These are phyloP conservation scores for Dendroctonus valens DNA, from an alignment of 1,140 invertebrate species.

Conservation along the genomic window DNA sequence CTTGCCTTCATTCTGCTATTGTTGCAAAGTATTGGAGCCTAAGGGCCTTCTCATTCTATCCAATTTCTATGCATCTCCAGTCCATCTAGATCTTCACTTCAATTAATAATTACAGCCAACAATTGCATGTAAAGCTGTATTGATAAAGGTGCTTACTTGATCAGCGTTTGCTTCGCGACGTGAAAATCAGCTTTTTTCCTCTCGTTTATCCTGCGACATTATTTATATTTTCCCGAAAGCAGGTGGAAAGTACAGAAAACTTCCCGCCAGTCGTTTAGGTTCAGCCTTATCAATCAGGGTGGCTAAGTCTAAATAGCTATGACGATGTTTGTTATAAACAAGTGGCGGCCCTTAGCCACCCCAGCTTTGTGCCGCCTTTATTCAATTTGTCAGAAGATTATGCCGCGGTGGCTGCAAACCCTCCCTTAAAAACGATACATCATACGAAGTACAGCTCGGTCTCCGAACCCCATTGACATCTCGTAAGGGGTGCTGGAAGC, in stretches of 20 bases:
- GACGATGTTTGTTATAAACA: slow-evolving; percentile 51
- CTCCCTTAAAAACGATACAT: slow-evolving; percentile 49
- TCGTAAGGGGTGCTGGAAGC: slow-evolving; percentile 17
- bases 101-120: too few species aligned
- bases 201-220: neutral
- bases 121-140: neutral
- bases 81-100: too few species aligned
- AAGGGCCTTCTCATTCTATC: too few species aligned
- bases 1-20: too few species aligned
- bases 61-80: too few species aligned
- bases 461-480: slow-evolving; percentile 34
- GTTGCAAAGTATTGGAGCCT: too few species aligned
- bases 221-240: slow-evolving; percentile 5
- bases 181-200: slow-evolving; percentile 4
- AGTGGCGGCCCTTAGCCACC: slow-evolving; percentile 45
- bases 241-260: slow-evolving; percentile 25
- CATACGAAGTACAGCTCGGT: slow-evolving; percentile 42
- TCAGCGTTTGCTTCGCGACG: neutral
- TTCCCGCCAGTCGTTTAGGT: slow-evolving; percentile 16
- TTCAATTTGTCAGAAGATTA: slow-evolving; percentile 54
- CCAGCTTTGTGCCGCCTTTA: slow-evolving; percentile 47
- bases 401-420: slow-evolving; percentile 49
- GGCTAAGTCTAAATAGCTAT: slow-evolving; percentile 45
- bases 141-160: neutral
- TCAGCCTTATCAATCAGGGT: slow-evolving; percentile 34